These are phyloP conservation scores for Meta bourneti DNA, from an alignment of 2,888 invertebrate genomes.

Conservation along the genomic window DNA sequence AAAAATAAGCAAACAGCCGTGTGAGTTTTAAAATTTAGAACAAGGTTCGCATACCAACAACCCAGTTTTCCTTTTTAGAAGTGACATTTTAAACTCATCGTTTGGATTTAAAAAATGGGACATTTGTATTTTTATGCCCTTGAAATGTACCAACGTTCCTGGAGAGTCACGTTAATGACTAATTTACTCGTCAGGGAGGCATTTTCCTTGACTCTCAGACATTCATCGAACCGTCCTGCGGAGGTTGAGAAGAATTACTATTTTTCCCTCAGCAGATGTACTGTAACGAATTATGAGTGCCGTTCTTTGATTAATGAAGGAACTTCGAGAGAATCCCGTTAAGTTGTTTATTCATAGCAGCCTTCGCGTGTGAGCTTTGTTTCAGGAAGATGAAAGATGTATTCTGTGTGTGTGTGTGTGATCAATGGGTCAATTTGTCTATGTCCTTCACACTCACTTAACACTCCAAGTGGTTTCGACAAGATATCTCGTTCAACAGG, in stretches of 20 bases:
- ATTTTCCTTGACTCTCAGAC: conserved; percentile 13
- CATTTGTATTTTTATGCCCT: background rate
- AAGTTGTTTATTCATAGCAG: background rate
- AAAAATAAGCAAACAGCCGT: background rate
- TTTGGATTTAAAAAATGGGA: background rate
- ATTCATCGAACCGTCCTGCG: conserved; percentile 1
- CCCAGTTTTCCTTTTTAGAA: background rate
- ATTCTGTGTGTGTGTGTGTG: too few relatives aligned
- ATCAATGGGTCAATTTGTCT: too few relatives aligned
- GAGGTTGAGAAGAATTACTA: background rate
- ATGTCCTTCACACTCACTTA: too few relatives aligned
- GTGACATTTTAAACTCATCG: background rate
- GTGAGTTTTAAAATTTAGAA: background rate
- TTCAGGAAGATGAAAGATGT: too few relatives aligned
- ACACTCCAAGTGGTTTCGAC: too few relatives aligned
- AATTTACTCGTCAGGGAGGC: conserved; percentile 49
- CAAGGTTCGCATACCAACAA: background rate
- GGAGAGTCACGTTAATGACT: conserved; percentile 28
- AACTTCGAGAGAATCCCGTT: background rate
- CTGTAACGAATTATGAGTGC: background rate
- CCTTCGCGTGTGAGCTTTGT: background rate
- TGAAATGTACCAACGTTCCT: conserved; percentile 6
- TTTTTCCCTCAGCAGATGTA: conserved; percentile 5
- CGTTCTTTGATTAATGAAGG: background rate
- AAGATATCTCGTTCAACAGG: too few relatives aligned